A percentile compares a stretch with the other conserved stretches of the same genome.
Conservation (phyloP, 1,140 invertebrate species). For the Phymorhynchus buccinoides region DNA sequence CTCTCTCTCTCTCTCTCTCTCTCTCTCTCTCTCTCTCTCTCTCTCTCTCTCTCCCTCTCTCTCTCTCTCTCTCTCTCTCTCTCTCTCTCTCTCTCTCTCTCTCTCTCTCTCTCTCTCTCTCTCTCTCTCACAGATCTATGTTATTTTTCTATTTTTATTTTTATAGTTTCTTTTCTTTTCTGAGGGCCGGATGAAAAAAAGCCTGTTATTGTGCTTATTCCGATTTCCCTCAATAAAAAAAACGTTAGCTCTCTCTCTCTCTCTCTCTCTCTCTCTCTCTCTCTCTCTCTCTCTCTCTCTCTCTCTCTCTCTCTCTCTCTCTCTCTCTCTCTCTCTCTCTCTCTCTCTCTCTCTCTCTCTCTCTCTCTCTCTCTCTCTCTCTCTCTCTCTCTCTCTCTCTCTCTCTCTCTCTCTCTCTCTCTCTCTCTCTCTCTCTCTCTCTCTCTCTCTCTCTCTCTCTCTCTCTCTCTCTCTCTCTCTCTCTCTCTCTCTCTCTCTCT, state of each 20-base stretch:
- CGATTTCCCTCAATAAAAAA: no score
- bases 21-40: background rate
- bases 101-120: conserved; percentile 16
- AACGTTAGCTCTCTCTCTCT: background rate
- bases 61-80: conserved; percentile 1
- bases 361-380: background rate
- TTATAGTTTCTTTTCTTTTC: no score
- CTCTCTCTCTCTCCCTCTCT: background rate
- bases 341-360: conserved; percentile 13
- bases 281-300: background rate
- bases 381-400: background rate
- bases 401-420: background rate
- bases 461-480: background rate
- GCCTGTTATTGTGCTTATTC: no score
- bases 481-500: background rate
- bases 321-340: background rate
- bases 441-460: background rate
- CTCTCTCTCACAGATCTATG: no score
- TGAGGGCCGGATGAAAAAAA: no score
- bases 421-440: conserved; percentile 13
- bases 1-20: conserved; percentile 17
- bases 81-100: conserved; percentile 7
- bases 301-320: background rate
- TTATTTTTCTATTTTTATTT: no score
- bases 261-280: conserved; percentile 13